These are phyloP conservation scores for Ia io DNA, from an alignment of 2,113 vertebrate genomes.

Conservation along the genomic window DNA sequence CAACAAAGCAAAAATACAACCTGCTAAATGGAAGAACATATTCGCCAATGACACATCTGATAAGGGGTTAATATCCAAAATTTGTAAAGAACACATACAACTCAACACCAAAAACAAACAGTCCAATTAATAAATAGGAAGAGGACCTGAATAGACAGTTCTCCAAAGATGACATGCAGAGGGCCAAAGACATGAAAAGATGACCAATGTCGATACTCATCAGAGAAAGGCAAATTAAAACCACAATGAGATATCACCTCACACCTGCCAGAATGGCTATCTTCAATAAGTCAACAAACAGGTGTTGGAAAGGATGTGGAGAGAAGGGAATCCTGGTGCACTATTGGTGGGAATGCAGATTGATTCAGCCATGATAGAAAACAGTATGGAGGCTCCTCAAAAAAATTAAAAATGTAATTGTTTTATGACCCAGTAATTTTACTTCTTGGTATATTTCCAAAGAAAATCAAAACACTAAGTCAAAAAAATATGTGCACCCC, in stretches of 20 bases:
- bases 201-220: neutral
- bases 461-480: neutral
- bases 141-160: neutral
- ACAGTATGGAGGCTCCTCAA: neutral
- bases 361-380: neutral
- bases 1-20: neutral
- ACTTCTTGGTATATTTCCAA: neutral
- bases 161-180: neutral
- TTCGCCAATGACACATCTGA: neutral
- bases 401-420: neutral
- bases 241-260: neutral
- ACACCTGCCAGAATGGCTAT: neutral
- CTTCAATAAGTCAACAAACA: neutral
- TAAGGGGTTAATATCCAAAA: neutral
- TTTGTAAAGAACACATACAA: neutral
- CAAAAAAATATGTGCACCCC: neutral
- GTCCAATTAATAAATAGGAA: neutral
- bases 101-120: neutral
- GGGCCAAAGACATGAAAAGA: neutral
- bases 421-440: neutral
- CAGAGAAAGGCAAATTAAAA: neutral
- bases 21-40: neutral
- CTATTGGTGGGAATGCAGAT: neutral
- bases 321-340: neutral
- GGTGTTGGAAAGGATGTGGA: neutral